Evolutionary conservation across 2,113 vertebrate genomes (phyloP).

Genomic region (Erythrocercus mccallii): DNA sequence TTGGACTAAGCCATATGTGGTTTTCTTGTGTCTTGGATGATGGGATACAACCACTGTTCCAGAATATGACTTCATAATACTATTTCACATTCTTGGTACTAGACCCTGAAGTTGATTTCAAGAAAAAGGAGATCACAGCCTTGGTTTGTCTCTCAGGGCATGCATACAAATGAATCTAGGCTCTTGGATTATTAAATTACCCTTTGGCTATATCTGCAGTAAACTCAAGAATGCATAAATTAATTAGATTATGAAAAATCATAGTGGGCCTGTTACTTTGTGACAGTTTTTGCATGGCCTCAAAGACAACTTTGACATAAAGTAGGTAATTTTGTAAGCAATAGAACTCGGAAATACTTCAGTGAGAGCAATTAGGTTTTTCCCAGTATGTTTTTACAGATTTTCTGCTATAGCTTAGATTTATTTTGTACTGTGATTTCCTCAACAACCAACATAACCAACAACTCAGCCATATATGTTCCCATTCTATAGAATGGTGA

Average conservation of each 20-base stretch:
- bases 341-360: not conserved
- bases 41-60: not conserved
- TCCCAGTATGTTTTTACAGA: not conserved
- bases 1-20: not conserved
- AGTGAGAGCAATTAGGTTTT: not conserved
- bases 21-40: not conserved
- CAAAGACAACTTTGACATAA: not conserved
- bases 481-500: fast-evolving
- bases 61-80: not conserved
- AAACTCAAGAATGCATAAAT: conserved; percentile 39
- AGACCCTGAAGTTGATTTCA: not conserved
- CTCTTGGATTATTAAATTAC: conserved; percentile 41
- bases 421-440: not conserved
- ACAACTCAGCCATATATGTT: not conserved
- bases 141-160: not conserved
- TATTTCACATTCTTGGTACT: not conserved
- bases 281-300: conserved; percentile 24
- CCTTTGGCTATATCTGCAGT: conserved; percentile 16
- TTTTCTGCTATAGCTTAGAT: not conserved
- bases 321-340: conserved; percentile 6
- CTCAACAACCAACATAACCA: not conserved
- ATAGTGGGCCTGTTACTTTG: not conserved
- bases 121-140: not conserved
- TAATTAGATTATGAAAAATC: conserved; percentile 59
- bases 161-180: not conserved